Evolutionary conservation across 2,797 vertebrate genomes (phyloP), one percentile per base, ranked within the genome.

Genomic region (Zenarchopterus dispar): DNA sequence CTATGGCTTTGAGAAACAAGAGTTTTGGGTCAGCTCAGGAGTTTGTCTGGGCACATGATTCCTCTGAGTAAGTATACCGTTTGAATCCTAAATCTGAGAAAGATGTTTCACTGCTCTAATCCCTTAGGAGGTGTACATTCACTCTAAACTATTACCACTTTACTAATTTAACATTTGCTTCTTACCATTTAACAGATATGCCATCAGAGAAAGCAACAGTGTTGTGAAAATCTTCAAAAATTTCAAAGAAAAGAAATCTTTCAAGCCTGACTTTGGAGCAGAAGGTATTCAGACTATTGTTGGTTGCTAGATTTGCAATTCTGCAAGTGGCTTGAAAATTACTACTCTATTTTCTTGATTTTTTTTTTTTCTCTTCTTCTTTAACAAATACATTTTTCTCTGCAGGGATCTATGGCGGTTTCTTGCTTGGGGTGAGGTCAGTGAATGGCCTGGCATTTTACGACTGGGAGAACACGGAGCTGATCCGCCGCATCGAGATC

Each of bases 191-290:
- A 59, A 53, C 76, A 98, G 97, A 59, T 99, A 98, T 5, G 96
- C 97, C 15, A 98, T 98, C 77, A 92, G 97, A 75, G 97, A 98
- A 78, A 98, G 96, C 91, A 99, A 90, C 93, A 99, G 97, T 26
- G 84, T 97, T 26, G 97, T 99, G 50, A 99, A 99, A 90, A 95
- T 99, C 87, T 99, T 99, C 90, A 99, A 99, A 89, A 99, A 99
- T 61, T 99, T 99, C 87, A 99, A 99, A 84, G 97, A 99, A 89
- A 99, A 98, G 89, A 99, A 99, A 73, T 96, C 96, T 0, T 99
- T 99, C 84, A 99, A 98, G 82, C 97, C 97, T n/a, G 97, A 99
- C 87, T 99, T 98, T 92, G 97, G 97, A 84, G 97, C 97, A 72
- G 97, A 99, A 93, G 96, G 97, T 96, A 84, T 61, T 6, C 2